Base-by-base conservation (phyloP, 1,140 invertebrate species). In the Lepidurus packardi region DNA sequence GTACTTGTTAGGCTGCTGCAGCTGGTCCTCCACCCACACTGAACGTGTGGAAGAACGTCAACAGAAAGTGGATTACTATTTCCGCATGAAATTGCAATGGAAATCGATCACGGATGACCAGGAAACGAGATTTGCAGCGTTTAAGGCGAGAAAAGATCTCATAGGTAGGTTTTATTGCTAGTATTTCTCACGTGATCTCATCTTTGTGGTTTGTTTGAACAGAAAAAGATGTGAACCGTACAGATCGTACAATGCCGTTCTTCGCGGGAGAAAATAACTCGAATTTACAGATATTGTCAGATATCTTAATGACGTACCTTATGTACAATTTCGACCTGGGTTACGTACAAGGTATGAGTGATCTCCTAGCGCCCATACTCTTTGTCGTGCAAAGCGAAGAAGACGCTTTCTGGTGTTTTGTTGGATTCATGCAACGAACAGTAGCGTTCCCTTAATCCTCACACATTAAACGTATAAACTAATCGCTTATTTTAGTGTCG, bases 291-390 rank as follows among this genome's bases (percentile, higher is more conserved):
- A 88, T 93, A 24, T 85, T 99, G 1, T 90, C 93, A 82, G 94
- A 98, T 83, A 95, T 99, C 83, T 87, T 99, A 1, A 97, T 99
- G 94, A 99, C 97, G 0, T 99, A 99, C 85, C 92, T 96, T n/a
- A 98, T 99, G 97, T 98, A 98, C 84, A 98, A 99, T 86, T 99
- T 99, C 86, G 97, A 99, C 87, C 86, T 99, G 79, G 97, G 96
- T 82, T 95, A 96, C 82, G 94, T 96, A 1, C 82, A 85, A 85
- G 94, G 98, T 21, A 99, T 99, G 98, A 97, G 94, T 83, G 98
- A 99, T 87, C 88, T 99, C 73, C 86, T 99, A 44, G 94, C 96
- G 21, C 97, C 97, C 1, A 92, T 99, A 81, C 87, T 99, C 43
- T 91, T 93, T 83, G 89, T 98, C 13, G 90, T 97, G 88, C 89